phyloP scores from a whole-genome alignment of 2,888 invertebrate genomes.

The Apamea sordens region DNA sequence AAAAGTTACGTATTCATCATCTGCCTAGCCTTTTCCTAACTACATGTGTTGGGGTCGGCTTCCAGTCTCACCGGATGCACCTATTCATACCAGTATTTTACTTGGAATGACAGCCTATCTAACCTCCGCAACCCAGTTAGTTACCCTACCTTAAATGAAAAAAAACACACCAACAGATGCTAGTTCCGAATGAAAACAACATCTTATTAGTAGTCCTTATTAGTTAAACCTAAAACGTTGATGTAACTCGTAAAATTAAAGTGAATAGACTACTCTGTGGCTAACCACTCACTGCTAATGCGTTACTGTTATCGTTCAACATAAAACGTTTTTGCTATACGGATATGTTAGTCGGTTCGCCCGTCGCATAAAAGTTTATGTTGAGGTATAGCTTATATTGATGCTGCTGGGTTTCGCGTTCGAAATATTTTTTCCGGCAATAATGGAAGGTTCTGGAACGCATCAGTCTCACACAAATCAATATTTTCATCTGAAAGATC shows the following conservation, averaged over 20 bases:
- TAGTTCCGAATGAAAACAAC: not conserved
- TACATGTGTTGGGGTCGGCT: no score
- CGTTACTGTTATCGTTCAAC: slow-evolving; percentile 62
- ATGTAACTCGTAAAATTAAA: slow-evolving; percentile 61
- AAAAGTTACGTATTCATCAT: no score
- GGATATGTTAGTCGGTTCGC: slow-evolving; percentile 48
- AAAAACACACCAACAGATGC: no score
- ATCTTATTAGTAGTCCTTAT: slow-evolving; percentile 3
- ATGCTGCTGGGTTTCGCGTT: slow-evolving; percentile 1
- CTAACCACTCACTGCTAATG: slow-evolving; percentile 62
- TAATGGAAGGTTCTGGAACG: not conserved
- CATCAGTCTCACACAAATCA: not conserved
- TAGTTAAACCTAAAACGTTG: slow-evolving; percentile 42
- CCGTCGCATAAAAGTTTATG: slow-evolving; percentile 61
- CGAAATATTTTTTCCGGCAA: slow-evolving; percentile 12
- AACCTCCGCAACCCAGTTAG: no score
- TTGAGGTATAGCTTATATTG: slow-evolving; percentile 47
- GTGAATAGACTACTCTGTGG: slow-evolving; percentile 34
- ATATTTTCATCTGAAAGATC: not conserved
- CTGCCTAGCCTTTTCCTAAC: no score
- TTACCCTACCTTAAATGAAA: no score
- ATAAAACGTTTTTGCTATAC: slow-evolving; percentile 62
- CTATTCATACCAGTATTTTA: no score
- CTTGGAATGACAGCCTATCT: no score
- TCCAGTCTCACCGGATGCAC: no score